Conservation (phyloP, 2,797 vertebrate species). For the Paratrypauchen microcephalus region DNA sequence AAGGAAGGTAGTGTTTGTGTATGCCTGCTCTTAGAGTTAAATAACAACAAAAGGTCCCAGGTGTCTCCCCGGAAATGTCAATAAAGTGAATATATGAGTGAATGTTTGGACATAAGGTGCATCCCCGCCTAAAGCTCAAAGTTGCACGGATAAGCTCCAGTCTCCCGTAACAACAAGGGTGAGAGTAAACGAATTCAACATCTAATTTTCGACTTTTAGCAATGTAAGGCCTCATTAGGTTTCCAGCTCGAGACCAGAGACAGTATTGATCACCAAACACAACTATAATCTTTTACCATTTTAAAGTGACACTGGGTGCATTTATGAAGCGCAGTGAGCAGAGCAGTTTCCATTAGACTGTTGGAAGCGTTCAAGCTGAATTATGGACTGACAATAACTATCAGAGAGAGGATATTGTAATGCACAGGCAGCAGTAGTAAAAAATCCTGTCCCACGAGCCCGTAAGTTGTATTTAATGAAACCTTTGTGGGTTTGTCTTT, state of each 20-base stretch:
- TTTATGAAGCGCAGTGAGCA: conserved; percentile 16
- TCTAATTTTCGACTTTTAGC: not conserved
- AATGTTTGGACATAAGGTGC: too few species aligned
- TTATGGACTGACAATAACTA: conserved; percentile 39
- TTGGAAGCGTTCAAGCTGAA: conserved; percentile 40
- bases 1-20: too few species aligned
- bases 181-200: not conserved
- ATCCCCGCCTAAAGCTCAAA: too few species aligned
- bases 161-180: not conserved
- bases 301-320: conserved; percentile 13
- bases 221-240: not conserved
- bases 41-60: too few species aligned
- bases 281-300: conserved; percentile 32
- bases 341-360: conserved; percentile 41
- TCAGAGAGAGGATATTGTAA: conserved; percentile 38
- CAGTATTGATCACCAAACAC: conserved; percentile 31
- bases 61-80: not conserved
- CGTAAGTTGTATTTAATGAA: conserved; percentile 53
- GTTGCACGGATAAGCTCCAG: not conserved
- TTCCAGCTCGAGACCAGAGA: conserved; percentile 5
- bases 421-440: conserved; percentile 38
- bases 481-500: conserved; percentile 39
- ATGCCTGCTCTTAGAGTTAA: too few species aligned
- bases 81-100: too few species aligned
- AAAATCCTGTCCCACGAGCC: conserved; percentile 36